phyloP scores from a whole-genome alignment of 2,113 vertebrate genomes.

The Paraplagusia blochii region DNA sequence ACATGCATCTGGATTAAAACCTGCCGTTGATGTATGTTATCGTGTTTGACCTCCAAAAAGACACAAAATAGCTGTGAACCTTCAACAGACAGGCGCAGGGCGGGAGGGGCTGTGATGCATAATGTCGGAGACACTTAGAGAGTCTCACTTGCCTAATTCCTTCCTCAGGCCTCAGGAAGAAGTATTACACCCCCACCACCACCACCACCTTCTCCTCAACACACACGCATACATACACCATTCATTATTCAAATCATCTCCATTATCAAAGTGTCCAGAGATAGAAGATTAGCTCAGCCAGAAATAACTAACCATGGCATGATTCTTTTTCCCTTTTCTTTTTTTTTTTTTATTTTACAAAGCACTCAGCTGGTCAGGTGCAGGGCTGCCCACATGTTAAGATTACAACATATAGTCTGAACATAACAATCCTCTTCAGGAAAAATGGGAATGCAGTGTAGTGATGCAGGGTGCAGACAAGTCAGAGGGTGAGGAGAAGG shows the following conservation, averaged over 20 bases:
- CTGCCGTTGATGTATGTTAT: no score
- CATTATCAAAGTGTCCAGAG: slow-evolving; percentile 74
- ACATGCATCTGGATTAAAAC: no score
- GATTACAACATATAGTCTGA: slow-evolving; percentile 33
- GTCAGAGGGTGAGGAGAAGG: not conserved
- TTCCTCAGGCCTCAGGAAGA: slow-evolving; percentile 49
- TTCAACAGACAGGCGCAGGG: slow-evolving; percentile 8
- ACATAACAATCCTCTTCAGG: slow-evolving; percentile 45
- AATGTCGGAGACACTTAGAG: slow-evolving; percentile 38
- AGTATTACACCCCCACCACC: slow-evolving; percentile 57
- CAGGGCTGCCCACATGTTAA: slow-evolving; percentile 35
- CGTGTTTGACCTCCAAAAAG: no score
- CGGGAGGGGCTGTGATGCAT: not conserved
- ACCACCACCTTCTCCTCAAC: no score
- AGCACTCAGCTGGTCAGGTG: slow-evolving; percentile 59
- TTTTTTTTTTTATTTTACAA: slow-evolving; percentile 17
- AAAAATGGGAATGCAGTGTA: slow-evolving; percentile 21
- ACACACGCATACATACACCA: slow-evolving; percentile 29
- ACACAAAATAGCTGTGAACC: no score
- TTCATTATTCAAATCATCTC: slow-evolving; percentile 75
- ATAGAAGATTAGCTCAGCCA: slow-evolving; percentile 69
- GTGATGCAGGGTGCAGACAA: not conserved
- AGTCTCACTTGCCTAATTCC: slow-evolving; percentile 60
- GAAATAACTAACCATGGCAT: slow-evolving; percentile 71
- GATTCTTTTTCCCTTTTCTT: slow-evolving; percentile 41